phyloP scores from a whole-genome alignment of 2,113 vertebrate genomes.

The Actinemys pallida region DNA sequence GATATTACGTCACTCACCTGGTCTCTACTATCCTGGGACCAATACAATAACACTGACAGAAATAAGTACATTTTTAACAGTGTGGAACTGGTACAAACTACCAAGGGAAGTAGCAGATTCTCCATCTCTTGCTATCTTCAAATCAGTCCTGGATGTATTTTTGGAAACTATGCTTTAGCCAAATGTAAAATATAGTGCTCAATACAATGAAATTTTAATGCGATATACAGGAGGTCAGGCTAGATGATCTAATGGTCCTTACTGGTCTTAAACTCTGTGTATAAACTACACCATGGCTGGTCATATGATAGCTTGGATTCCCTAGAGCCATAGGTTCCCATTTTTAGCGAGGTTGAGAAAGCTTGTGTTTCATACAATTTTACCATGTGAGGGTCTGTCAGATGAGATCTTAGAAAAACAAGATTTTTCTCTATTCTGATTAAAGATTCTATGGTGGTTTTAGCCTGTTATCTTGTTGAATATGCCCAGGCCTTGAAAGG shows the following conservation, averaged over 20 bases:
- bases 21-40: not conserved
- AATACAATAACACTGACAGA: not conserved
- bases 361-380: not conserved
- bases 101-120: not conserved
- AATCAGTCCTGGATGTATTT: not conserved
- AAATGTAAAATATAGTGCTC: not conserved
- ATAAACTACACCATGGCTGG: not conserved
- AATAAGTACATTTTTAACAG: not conserved
- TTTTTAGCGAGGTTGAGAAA: not conserved
- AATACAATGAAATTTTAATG: not conserved
- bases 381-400: not conserved
- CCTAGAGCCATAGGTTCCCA: fast-evolving
- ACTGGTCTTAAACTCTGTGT: not conserved
- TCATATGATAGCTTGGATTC: not conserved
- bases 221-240: not conserved
- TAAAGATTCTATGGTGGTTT: not conserved
- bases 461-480: not conserved
- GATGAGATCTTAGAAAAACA: not conserved
- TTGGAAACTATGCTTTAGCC: not conserved
- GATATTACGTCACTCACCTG: not conserved
- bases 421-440: not conserved
- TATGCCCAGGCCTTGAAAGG: fast-evolving
- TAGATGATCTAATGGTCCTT: not conserved
- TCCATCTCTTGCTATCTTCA: not conserved
- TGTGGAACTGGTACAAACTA: not conserved